Conservation (phyloP, 1,140 invertebrate species). For the Nomia melanderi region DNA sequence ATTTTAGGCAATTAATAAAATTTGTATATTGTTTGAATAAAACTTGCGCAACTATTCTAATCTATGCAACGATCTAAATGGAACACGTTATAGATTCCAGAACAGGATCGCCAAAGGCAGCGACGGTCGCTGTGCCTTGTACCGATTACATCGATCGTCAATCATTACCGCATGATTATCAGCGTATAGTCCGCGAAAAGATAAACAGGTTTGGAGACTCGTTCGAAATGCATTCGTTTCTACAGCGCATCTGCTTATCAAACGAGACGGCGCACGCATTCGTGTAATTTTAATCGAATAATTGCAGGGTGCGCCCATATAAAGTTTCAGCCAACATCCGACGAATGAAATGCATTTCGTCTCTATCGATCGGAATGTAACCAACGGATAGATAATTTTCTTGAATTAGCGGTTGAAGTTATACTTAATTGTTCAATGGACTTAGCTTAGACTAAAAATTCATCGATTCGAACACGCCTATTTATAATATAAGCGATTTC, state of each 20-base stretch:
- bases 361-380: slow-evolving; percentile 14
- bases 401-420: slow-evolving; percentile 51
- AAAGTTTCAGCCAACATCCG: slow-evolving; percentile 32
- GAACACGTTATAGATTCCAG: too few species aligned
- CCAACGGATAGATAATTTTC: slow-evolving; percentile 53
- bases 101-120: neutral
- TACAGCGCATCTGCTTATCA: slow-evolving; percentile 47
- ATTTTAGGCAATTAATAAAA: too few species aligned
- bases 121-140: slow-evolving; percentile 15
- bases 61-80: too few species aligned
- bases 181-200: slow-evolving; percentile 21
- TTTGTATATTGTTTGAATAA: too few species aligned
- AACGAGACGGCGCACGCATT: slow-evolving; percentile 25
- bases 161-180: slow-evolving; percentile 47
- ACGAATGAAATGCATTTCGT: slow-evolving; percentile 50
- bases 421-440: neutral
- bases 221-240: slow-evolving; percentile 56
- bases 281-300: slow-evolving; percentile 65
- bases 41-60: too few species aligned
- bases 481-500: too few species aligned
- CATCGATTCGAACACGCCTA: neutral
- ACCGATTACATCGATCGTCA: slow-evolving; percentile 50
- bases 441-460: neutral
- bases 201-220: slow-evolving; percentile 36
- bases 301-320: slow-evolving; percentile 53